Conservation (phyloP, 2,888 invertebrate species). For the Heliconius charithonia region DNA sequence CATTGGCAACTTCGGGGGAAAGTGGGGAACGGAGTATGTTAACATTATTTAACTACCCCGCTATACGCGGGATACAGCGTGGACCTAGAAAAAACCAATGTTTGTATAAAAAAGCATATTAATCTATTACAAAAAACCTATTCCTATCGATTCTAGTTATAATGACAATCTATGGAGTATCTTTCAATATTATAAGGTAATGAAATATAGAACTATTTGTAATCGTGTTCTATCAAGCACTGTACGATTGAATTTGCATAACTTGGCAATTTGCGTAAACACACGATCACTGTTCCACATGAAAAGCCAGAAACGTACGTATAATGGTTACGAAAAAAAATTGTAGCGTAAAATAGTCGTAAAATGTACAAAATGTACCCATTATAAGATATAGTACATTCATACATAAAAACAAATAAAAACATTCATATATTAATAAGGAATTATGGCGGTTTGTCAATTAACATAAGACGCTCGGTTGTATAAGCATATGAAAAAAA, state of each 20-base stretch:
- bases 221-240: slow-evolving; percentile 40
- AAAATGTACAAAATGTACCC: slow-evolving; percentile 40
- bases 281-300: slow-evolving; percentile 38
- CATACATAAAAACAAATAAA: background rate
- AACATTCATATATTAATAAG: no score
- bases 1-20: background rate
- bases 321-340: slow-evolving; percentile 6
- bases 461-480: background rate
- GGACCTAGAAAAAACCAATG: no score
- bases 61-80: no score
- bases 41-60: background rate
- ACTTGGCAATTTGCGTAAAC: slow-evolving; percentile 42
- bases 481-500: no score
- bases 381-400: slow-evolving; percentile 44
- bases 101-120: no score
- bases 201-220: slow-evolving; percentile 29
- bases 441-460: background rate
- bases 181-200: background rate
- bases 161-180: background rate
- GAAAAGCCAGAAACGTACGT: slow-evolving; percentile 16
- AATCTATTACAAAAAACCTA: no score
- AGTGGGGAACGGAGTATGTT: background rate
- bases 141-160: background rate
- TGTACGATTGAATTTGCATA: slow-evolving; percentile 34
- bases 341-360: no score